Conservation (phyloP, 1,140 invertebrate species). For the Papilio glaucus region DNA sequence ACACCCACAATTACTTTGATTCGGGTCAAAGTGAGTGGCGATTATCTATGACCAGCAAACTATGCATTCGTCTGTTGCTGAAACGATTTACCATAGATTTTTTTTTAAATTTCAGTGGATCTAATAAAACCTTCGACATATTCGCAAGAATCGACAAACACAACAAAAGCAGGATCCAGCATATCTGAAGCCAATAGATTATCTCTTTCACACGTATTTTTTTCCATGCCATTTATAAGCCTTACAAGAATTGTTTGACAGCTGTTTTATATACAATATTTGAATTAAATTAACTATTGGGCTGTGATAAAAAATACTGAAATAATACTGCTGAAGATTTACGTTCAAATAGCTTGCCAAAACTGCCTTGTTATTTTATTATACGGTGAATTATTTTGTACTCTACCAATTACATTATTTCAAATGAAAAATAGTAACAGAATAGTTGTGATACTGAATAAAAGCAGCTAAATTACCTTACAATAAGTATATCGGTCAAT, state of each 20-base stretch:
- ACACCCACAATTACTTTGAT: no score
- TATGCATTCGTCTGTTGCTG: no score
- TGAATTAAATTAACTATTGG: slow-evolving; percentile 54
- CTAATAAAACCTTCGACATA: slow-evolving; percentile 57
- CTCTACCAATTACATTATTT: neutral
- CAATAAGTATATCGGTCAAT: neutral
- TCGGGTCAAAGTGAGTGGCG: no score
- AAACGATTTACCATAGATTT: no score
- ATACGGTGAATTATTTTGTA: neutral
- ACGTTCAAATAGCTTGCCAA: slow-evolving; percentile 1
- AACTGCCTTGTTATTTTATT: slow-evolving; percentile 15
- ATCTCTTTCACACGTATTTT: slow-evolving; percentile 30
- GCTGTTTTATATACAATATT: slow-evolving; percentile 41
- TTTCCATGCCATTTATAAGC: slow-evolving; percentile 40
- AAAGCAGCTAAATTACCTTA: neutral
- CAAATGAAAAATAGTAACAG: neutral
- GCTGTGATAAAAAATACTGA: slow-evolving; percentile 73
- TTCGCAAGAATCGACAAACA: slow-evolving; percentile 56
- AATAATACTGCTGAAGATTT: slow-evolving; percentile 33
- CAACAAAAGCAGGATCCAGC: slow-evolving; percentile 51
- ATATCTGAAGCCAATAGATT: slow-evolving; percentile 47
- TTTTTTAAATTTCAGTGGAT: slow-evolving; percentile 57
- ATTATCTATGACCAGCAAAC: no score
- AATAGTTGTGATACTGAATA: neutral
- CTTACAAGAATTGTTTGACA: slow-evolving; percentile 51